Conservation (phyloP, 2,797 vertebrate species). For the Jordanella pulchra region DNA sequence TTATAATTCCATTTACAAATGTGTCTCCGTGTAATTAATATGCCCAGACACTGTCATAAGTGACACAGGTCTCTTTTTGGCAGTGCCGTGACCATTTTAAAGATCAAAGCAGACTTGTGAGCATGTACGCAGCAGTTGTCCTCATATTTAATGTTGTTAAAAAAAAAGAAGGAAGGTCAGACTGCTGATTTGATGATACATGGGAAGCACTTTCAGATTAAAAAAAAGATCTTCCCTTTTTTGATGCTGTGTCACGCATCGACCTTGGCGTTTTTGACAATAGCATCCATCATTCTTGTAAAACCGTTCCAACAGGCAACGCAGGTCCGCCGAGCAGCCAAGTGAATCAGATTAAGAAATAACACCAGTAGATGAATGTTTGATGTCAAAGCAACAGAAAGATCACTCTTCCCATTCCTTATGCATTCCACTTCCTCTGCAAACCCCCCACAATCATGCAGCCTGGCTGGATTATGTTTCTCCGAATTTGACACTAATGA, state of each 20-base stretch:
- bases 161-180: slow-evolving; percentile 93
- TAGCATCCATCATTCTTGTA: slow-evolving; percentile 92
- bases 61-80: slow-evolving; percentile 78
- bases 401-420: slow-evolving; percentile 81
- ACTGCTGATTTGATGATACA: slow-evolving; percentile 92
- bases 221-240: slow-evolving; percentile 82
- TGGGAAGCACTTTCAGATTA: slow-evolving; percentile 88
- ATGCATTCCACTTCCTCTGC: slow-evolving; percentile 79
- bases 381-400: slow-evolving; percentile 83
- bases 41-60: slow-evolving; percentile 72
- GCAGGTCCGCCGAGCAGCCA: slow-evolving; percentile 85
- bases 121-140: slow-evolving; percentile 89
- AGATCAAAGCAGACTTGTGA: slow-evolving; percentile 84
- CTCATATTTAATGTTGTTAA: slow-evolving; percentile 90
- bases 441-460: slow-evolving; percentile 25
- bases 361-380: slow-evolving; percentile 90
- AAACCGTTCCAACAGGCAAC: slow-evolving; percentile 90
- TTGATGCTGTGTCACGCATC: slow-evolving; percentile 86
- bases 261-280: slow-evolving; percentile 98
- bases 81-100: slow-evolving; percentile 84
- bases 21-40: slow-evolving; percentile 78
- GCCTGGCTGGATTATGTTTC: slow-evolving; percentile 79
- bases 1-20: slow-evolving; percentile 66
- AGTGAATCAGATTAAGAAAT: slow-evolving; percentile 93
- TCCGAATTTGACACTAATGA: slow-evolving; percentile 80